Evolutionary conservation across 1,140 invertebrate species (phyloP), one percentile per base, ranked within the genome.

Genomic region (Protaetia brevitarsis): DNA sequence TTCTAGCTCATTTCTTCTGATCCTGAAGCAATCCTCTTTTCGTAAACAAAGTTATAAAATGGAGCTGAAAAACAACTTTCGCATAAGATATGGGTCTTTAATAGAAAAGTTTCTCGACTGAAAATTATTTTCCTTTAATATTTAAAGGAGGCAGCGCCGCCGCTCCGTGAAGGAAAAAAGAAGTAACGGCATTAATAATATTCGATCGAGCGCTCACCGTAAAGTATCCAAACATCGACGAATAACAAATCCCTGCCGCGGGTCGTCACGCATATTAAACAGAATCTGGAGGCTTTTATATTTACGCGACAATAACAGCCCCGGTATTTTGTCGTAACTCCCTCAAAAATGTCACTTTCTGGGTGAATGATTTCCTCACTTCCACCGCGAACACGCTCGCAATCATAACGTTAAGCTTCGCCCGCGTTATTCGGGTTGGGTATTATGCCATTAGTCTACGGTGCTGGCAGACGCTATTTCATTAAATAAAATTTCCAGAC

Each of bases 231-330:
- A 59, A 59, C 26, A 59, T 59, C 57, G 29, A 19, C 57, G 29
- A 59, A 59, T 59, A 59, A 59, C 57, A 59, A 59, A 59, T 29
- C 57, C 16, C 29, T 28, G 29, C 5, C 10, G 57, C 57, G 27
- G 57, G 23, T 59, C 26, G 57, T 59, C 27, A 59, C 57, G 57
- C 57, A 59, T 59, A 59, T 59, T 59, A 59, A 59, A 59, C 29
- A 59, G 57, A 29, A 29, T 31, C 29, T 31, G 57, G 57, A 29
- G 30, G 23, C 57, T 29, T 29, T 59, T 59, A 59, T 27, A 59
- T 59, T 59, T 59, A 59, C 10, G 57, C 26, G 23, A 30, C 57
- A 28, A 16, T 8, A 59, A 11, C 57, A 59, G 10, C 57, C 26
- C n/a, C 13, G 26, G 10, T 29, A 59, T 59, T 59, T 59, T 16